Percentiles rank a stretch among this genome's conserved stretches.
Evolutionary conservation across 1,140 invertebrate species (phyloP).

Genomic region (Cotesia vestalis): DNA sequence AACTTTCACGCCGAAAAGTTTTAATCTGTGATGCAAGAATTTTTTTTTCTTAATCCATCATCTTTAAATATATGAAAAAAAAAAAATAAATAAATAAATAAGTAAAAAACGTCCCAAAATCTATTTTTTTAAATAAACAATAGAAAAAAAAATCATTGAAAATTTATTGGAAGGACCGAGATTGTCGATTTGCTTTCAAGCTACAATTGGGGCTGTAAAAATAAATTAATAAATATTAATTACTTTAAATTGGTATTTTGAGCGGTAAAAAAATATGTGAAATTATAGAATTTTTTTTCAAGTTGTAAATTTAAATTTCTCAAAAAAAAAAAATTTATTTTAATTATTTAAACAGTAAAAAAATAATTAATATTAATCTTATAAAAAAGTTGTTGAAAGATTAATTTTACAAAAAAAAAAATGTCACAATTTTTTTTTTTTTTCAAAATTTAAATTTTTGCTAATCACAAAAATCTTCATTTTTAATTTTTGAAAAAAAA

Average conservation of each 20-base stretch:
- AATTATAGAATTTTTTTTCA: constrained; percentile 16
- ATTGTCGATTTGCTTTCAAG: constrained; percentile 36
- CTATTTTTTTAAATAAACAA: background rate
- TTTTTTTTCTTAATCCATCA: constrained; percentile 49
- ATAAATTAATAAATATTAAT: constrained; percentile 21
- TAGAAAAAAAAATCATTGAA: background rate
- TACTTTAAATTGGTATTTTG: background rate
- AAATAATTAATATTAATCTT: too few species aligned
- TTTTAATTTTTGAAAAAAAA: too few species aligned
- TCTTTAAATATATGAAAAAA: background rate
- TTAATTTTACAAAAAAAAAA: too few species aligned
- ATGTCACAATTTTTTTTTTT: too few species aligned
- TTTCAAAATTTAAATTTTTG: too few species aligned
- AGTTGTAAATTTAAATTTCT: background rate
- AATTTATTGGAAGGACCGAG: background rate
- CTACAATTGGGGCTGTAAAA: constrained; percentile 55
- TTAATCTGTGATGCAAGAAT: constrained; percentile 64
- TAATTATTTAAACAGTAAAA: background rate
- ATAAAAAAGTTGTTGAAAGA: too few species aligned
- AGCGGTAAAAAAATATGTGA: constrained; percentile 17
- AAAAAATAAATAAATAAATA: background rate
- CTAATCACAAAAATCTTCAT: too few species aligned
- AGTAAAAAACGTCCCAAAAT: background rate
- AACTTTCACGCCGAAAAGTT: constrained; percentile 43
- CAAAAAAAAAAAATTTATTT: background rate